Base-by-base conservation (phyloP, 2,888 invertebrate species). In the Tetragnatha montana region DNA sequence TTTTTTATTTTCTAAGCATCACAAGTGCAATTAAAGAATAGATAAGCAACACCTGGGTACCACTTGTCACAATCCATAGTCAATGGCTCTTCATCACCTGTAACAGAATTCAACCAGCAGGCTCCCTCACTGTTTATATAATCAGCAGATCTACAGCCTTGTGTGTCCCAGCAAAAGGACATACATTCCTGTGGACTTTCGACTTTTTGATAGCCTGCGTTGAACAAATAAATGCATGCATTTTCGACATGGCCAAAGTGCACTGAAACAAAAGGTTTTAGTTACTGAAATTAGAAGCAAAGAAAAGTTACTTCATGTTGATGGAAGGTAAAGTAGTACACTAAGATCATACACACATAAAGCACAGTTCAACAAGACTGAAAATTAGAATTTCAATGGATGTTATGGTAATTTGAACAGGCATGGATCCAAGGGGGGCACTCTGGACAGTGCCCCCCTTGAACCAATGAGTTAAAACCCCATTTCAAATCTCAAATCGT, bases 1-100 rank as follows among this genome's bases (percentile, higher is more conserved):
- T n/a, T n/a, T n/a, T n/a, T n/a, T 69, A n/a, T 14, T 69, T n/a
- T 14, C 4, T 14, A 22, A 73, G 73, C 81, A 60, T 81, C 76
- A 74, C 90, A 90, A 22, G 90, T 90, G n/a, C 90, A 90, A n/a
- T 90, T 90, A 47, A 90, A 90, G 80, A 84, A 87, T 6, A 90
- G 83, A 19, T 86, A 89, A 8, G 89, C 81, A 7, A 89, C 89
- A 49, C 89, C 89, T 19, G 89, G 89, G 21, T 83, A 87, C 87
- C 87, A 84, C 22, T 87, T 80, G 51, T 87, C 83, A 50, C 90
- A 90, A 50, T 90, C 83, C 47, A 80, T 73, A 0, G 83, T 83
- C 6, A 90, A 47, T n/a, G 87, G 83, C 87, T 87, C 90, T 81
- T 90, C 87, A n/a, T 87, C 87, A 4, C 79, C 82, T 14, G 87